Conservation (phyloP, 1,140 invertebrate species). For the Akabosia matsudoensis region DNA sequence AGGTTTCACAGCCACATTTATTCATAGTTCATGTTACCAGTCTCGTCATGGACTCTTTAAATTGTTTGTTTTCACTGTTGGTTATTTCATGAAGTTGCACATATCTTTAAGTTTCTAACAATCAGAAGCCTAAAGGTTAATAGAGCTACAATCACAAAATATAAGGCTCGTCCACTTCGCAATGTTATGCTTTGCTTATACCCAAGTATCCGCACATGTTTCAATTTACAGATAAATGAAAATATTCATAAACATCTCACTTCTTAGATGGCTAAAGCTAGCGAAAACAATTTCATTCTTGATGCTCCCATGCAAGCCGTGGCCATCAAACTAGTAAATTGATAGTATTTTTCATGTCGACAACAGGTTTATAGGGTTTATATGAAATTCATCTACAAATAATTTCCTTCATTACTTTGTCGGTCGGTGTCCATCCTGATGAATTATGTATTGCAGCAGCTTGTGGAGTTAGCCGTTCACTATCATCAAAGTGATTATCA, state of each 20-base stretch:
- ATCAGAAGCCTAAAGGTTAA: background rate
- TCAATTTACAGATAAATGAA: background rate
- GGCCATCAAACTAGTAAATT: background rate
- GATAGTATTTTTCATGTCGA: background rate
- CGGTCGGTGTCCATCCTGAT: background rate
- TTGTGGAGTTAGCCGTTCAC: background rate
- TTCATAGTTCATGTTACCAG: too few species aligned
- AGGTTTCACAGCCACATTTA: too few species aligned
- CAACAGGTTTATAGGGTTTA: background rate
- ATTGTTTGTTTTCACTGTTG: background rate
- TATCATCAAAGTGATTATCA: too few species aligned
- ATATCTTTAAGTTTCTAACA: too few species aligned
- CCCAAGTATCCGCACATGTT: background rate
- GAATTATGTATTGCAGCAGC: background rate
- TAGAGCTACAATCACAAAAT: background rate
- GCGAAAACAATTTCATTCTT: background rate
- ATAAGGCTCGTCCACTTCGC: background rate
- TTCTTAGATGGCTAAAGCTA: background rate
- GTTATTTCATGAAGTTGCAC: background rate
- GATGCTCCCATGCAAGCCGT: background rate
- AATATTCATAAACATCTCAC: background rate
- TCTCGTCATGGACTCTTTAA: background rate
- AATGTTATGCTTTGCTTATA: background rate
- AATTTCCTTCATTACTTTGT: background rate
- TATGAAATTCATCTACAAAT: background rate